phyloP scores from a whole-genome alignment of 2,113 vertebrate genomes.

The Ageneiosus marmoratus region DNA sequence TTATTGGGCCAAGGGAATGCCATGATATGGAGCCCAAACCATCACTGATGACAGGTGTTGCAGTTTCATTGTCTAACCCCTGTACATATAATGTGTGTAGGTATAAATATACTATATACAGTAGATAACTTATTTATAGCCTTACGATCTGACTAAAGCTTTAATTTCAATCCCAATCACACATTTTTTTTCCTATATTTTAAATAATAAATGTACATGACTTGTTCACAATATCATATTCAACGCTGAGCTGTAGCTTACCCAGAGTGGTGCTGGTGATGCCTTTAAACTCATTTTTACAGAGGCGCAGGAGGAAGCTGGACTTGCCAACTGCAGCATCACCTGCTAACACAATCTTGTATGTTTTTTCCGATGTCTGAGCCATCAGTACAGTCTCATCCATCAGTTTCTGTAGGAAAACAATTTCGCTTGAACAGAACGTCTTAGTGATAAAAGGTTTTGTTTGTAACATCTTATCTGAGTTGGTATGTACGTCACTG shows the following conservation, averaged over 20 bases:
- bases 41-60: too few species aligned
- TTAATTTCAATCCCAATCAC: background rate
- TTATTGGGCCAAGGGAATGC: too few species aligned
- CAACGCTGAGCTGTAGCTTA: conserved; percentile 58
- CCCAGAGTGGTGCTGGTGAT: conserved; percentile 86
- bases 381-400: conserved; percentile 61
- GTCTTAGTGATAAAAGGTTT: background rate
- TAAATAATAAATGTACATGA: background rate
- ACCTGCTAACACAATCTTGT: conserved; percentile 91
- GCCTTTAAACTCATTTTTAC: conserved; percentile 93
- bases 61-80: too few species aligned
- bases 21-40: too few species aligned
- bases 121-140: too few species aligned
- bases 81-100: background rate
- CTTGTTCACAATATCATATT: background rate
- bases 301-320: conserved; percentile 92
- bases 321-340: conserved; percentile 96
- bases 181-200: background rate
- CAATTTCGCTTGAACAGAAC: background rate
- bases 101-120: background rate
- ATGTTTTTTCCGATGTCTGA: conserved; percentile 80
- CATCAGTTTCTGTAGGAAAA: conserved; percentile 36
- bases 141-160: background rate
- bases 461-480: background rate
- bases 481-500: background rate